phyloP scores from a whole-genome alignment of 2,797 vertebrate species.

The Gobionotothen gibberifrons region DNA sequence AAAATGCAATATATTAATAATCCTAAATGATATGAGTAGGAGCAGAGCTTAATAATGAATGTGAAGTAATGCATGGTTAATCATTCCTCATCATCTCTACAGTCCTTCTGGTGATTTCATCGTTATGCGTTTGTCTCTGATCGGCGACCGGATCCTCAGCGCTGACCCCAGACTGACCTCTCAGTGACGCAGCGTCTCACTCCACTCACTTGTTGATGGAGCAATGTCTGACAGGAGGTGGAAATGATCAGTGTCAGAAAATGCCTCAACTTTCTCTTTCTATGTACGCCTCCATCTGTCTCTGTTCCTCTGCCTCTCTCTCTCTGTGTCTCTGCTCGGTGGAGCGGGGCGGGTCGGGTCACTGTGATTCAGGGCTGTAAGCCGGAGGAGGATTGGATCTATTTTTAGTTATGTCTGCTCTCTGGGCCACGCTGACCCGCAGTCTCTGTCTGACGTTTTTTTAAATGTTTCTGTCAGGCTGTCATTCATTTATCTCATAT shows the following conservation, averaged over 20 bases:
- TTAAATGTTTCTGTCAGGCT: conserved; percentile 44
- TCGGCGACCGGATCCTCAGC: conserved; percentile 10
- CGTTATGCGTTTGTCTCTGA: background rate
- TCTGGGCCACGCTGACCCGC: conserved; percentile 70
- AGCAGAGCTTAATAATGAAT: too few species aligned
- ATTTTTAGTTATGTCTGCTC: conserved; percentile 74
- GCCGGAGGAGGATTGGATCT: conserved; percentile 76
- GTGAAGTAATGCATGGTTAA: too few species aligned
- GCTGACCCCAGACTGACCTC: conserved; percentile 56
- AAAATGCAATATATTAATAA: too few species aligned
- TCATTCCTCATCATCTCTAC: too few species aligned
- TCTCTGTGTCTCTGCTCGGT: conserved; percentile 53
- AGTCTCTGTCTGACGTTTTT: conserved; percentile 50
- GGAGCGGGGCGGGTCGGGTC: conserved; percentile 61
- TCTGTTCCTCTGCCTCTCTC: conserved; percentile 32
- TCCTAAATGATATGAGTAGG: too few species aligned
- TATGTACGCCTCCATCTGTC: conserved; percentile 38
- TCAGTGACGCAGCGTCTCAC: conserved; percentile 14
- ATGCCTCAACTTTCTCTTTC: conserved; percentile 14
- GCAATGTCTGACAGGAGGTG: conserved; percentile 1
- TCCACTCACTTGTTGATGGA: conserved; percentile 38
- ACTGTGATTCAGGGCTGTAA: conserved; percentile 71
- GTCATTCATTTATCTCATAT: conserved; percentile 51
- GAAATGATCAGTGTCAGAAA: conserved; percentile 24
- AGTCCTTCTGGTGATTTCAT: too few species aligned